Evolutionary conservation across 1,140 invertebrate genomes (phyloP), one percentile per base, ranked within the genome.

Genomic region (Diorhabda carinulata): DNA sequence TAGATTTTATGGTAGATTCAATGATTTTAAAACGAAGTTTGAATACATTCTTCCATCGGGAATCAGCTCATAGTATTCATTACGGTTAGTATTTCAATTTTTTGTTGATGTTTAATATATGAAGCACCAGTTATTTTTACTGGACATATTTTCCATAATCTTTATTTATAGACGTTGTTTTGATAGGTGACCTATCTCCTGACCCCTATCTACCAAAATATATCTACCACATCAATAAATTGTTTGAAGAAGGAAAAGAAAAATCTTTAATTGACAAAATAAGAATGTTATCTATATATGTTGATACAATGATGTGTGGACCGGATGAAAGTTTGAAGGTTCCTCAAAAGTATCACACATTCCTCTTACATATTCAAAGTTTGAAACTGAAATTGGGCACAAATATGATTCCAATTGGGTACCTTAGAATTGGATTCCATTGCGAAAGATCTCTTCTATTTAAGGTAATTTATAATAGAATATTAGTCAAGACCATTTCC

Each of bases 391-490:
- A 77, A 58, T 52, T 80, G 7, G 74, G 74, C 3, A 78, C 74
- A 6, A 80, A 76, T 66, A 68, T 80, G 56, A 79, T 80, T 60
- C 78, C 78, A 4, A 74, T 80, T 47, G 78, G 77, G 4, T 79
- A 71, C 68, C 58, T 80, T 43, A 67, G 76, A 41, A 47, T 77
- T 42, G 78, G 78, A 43, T 78, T 76, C 57, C 69, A 73, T 56
- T 79, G 78, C 58, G 78, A 80, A 71, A 70, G 74, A 41, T 72
- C 78, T 4, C 66, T 80, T 25, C 66, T 80, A n/a, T 79, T 79
- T 62, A 80, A 66, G 43, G 64, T 47, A 44, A 43, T 59, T 44
- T 44, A 44, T 4, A 47, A 65, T 56, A 52, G 41, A 25, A 40
- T 44, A 41, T 3, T 79, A 10, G 77, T 76, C 41, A 76, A 79